A percentile compares a stretch with the other conserved stretches of the same genome.
Conservation (phyloP, 2,888 invertebrate genomes). For the Eilema depressum region DNA sequence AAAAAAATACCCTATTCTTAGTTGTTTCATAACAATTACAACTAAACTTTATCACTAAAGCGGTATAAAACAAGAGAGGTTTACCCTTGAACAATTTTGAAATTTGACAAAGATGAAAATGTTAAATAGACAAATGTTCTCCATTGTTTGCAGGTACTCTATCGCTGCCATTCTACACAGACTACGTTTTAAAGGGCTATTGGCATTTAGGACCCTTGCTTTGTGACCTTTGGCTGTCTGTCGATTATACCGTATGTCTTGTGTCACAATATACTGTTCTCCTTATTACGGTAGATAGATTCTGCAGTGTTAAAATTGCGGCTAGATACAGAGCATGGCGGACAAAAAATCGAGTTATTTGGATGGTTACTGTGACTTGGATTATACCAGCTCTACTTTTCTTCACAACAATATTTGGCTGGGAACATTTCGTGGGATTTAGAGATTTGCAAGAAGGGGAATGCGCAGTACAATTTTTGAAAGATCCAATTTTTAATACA, state of each 20-base stretch:
- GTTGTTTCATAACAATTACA: background rate
- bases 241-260: conserved; percentile 99
- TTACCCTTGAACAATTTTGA: conserved; percentile 29
- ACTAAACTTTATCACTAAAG: background rate
- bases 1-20: too few species aligned
- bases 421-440: conserved; percentile 99
- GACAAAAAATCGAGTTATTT: conserved; percentile 96
- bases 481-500: conserved; percentile 98
- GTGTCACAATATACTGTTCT: conserved; percentile 99
- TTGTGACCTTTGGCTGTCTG: conserved; percentile 99
- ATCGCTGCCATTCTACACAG: conserved; percentile 99
- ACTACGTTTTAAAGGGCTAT: conserved; percentile 97
- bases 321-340: conserved; percentile 99
- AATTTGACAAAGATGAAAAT: conserved; percentile 34
- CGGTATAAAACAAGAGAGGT: background rate
- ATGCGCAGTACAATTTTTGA: conserved; percentile 98
- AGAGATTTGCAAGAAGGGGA: conserved; percentile 95
- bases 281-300: conserved; percentile 98
- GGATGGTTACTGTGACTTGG: conserved; percentile 99
- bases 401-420: conserved; percentile 99
- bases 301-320: conserved; percentile 99
- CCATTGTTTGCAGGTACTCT: conserved; percentile 91
- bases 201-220: conserved; percentile 98
- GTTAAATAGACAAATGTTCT: conserved; percentile 42
- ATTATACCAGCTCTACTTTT: conserved; percentile 98